Evolutionary conservation across 1,140 invertebrate species (phyloP), one percentile per base, ranked within the genome.

Genomic region (Ruditapes philippinarum): DNA sequence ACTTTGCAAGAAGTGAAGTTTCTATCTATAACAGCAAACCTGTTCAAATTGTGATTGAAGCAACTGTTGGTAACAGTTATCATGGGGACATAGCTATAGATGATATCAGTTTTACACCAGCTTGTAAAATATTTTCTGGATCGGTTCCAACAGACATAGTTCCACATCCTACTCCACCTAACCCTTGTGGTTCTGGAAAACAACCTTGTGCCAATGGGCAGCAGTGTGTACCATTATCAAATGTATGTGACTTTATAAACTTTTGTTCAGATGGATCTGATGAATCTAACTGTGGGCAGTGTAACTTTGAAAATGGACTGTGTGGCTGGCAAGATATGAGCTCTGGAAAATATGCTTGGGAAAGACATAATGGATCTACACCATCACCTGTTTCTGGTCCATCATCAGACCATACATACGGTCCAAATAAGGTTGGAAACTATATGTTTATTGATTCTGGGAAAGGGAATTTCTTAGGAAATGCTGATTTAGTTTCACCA

Each of bases 31-130:
- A 92, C 9, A 70, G 78, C 1, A 74, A 87, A 57, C 91, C 92
- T 33, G 74, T 89, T 31, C 91, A 95, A 33, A 89, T 95, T 33
- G 89, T 95, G 12, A 92, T 96, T 65, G 95, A 95, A 87, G 94
- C 88, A 42, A 74, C 88, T 51, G 91, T 92, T 22, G 95, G 95
- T 19, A 87, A 89, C 11, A 90, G 91, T 40, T 91, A 86, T 49
- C 33, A 88, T 51, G 95, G 95, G 25, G 94, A 94, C 73, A 95
- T 96, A 89, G 95, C 94, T 17, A 92, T 95, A 51, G 95, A 96
- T 93, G 95, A 96, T 90, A 54, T 95, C 0, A 94, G 94, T n/a
- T 92, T 92, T 81, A 85, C 89, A 14, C 60, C 54, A 45, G 51
- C 31, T n/a, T 92, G 91, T 87, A 19, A 80, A 2, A 65, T 81